Base-by-base conservation (phyloP, 2,888 invertebrate species). In the Aleiodes leptofemur region DNA sequence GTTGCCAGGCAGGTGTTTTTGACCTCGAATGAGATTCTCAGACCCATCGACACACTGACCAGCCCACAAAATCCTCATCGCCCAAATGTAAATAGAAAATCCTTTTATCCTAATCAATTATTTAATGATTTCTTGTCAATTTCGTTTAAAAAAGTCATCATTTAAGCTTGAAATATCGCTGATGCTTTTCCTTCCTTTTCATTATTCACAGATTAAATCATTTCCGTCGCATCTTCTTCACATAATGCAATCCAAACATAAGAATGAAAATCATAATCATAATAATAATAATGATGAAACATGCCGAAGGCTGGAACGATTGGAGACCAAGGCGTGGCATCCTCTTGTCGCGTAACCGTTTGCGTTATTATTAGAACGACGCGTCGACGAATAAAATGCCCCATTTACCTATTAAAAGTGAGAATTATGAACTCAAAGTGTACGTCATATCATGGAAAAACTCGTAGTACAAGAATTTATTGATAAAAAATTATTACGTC, bases 11-110 rank as follows among this genome's bases (percentile, higher is more conserved):
- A 69, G 61, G 61, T 59, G 55, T 56, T 74, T 59, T 59, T 69
- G 51, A 69, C 34, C 34, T 51, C 51, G 43, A 69, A 69, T 74
- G 34, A 51, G 51, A 72, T 59, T 7, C 43, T 38, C 69, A 61
- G 61, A 59, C 74, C 74, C 69, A 74, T 74, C 69, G 74, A 74
- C 74, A 74, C 53, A 74, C 69, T 74, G 74, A 74, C 74, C 74
- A 59, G 14, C 51, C 51, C 51, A 16, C 43, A 51, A 48, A 56
- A 64, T 53, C 61, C 9, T 31, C 59, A 56, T 50, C n/a, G n/a
- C 7, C 23, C 23, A 1, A 23, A 23, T 0, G 6, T 43, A 11
- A 43, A 34, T 34, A 8, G 43, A 43, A 11, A 43, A 43, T 7
- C 43, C 8, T 3, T 43, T 9, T 7, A 34, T 14, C 11, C 6